These are phyloP conservation scores for Scopus umbretta DNA, from an alignment of 2,113 vertebrate genomes.

Conservation along the genomic window DNA sequence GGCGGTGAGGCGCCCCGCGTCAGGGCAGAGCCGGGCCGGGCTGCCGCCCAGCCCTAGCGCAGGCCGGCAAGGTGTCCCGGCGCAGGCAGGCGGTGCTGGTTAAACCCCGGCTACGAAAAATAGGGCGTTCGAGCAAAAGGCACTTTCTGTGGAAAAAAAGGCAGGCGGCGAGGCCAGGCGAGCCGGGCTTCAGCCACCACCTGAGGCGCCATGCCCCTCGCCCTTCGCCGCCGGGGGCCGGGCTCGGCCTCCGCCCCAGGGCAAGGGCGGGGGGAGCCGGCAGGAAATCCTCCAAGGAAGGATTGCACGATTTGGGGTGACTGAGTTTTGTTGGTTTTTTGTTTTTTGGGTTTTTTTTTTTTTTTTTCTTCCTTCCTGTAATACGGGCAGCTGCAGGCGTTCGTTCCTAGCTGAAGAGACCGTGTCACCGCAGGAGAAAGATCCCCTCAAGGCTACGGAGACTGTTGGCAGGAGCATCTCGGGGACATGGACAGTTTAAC, in stretches of 20 bases:
- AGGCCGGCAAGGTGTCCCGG: not conserved
- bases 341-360: no score
- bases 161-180: not conserved
- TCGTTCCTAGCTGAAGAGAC: not conserved
- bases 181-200: not conserved
- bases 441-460: no score
- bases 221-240: not conserved
- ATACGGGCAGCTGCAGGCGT: not conserved
- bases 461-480: not conserved
- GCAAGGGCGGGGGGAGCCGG: no score
- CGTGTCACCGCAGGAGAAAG: not conserved
- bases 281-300: not conserved
- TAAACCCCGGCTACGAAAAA: not conserved
- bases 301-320: not conserved
- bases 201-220: no score
- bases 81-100: not conserved
- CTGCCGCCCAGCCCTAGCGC: not conserved
- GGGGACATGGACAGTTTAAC: fast-evolving
- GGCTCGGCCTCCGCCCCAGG: not conserved
- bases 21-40: not conserved
- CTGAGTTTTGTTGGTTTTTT: no score
- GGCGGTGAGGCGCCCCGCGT: fast-evolving
- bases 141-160: not conserved
- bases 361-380: no score
- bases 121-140: not conserved